Conservation (phyloP, 2,113 vertebrate genomes). For the Larimichthys polyactis region DNA sequence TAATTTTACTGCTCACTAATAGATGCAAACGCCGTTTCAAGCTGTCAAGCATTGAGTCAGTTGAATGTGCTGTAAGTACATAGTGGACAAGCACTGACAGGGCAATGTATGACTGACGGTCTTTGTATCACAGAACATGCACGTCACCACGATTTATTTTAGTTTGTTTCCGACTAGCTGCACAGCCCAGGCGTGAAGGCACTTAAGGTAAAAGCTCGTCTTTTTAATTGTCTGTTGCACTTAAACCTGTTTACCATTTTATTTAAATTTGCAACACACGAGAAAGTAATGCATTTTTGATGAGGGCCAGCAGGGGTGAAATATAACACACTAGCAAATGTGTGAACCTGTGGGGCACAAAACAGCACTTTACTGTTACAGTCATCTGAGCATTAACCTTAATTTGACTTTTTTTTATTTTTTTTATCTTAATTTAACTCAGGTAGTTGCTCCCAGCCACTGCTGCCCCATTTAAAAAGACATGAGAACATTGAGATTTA, state of each 20-base stretch:
- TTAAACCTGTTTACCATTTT: background rate
- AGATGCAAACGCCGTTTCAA: background rate
- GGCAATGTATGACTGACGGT: background rate
- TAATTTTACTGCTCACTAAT: background rate
- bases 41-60: background rate
- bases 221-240: background rate
- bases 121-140: background rate
- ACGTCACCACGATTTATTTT: background rate
- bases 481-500: background rate
- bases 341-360: background rate
- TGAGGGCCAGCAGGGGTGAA: constrained; percentile 28
- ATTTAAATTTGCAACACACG: constrained; percentile 9
- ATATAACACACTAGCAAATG: background rate
- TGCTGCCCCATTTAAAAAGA: background rate
- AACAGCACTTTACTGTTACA: background rate
- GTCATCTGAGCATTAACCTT: background rate
- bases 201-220: background rate
- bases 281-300: constrained; percentile 28
- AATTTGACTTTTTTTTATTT: background rate
- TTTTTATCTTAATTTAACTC: background rate
- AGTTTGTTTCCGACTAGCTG: background rate
- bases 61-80: background rate
- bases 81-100: background rate
- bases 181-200: background rate
- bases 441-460: background rate